Percentiles rank a stretch among this genome's conserved stretches.
Evolutionary conservation across 35 echinoderm and acorn worm genomes (phyloP).

Genomic region (Lytechinus pictus): DNA sequence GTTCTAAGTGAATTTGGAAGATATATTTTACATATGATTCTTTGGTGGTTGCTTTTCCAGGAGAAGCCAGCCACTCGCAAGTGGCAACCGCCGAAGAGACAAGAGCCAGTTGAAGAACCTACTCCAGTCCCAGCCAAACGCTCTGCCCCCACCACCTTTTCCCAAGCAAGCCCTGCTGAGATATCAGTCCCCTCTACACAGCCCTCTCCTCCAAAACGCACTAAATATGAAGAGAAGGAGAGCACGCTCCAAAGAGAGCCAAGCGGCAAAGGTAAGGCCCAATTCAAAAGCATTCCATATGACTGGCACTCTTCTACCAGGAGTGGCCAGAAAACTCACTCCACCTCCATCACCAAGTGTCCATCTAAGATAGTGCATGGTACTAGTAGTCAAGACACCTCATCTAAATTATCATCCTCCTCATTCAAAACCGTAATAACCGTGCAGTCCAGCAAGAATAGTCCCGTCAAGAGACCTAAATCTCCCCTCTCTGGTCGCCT

Average conservation of each 20-base stretch:
- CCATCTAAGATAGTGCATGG: conserved; percentile 33
- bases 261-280: conserved; percentile 61
- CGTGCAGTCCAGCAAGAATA: conserved; percentile 4
- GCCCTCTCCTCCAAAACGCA: conserved; percentile 59
- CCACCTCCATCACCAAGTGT: background rate
- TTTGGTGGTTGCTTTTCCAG: background rate
- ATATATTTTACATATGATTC: too few species aligned
- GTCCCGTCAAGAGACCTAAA: conserved; percentile 32
- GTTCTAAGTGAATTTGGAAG: too few species aligned
- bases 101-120: conserved; percentile 25
- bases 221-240: conserved; percentile 48
- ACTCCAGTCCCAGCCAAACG: conserved; percentile 27
- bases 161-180: background rate
- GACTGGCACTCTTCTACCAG: background rate
- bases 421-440: conserved; percentile 7
- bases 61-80: conserved; percentile 49
- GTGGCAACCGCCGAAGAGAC: conserved; percentile 67
- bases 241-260: background rate
- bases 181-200: background rate
- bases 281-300: conserved; percentile 51
- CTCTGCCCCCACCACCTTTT: background rate
- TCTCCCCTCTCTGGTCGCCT: conserved; percentile 52
- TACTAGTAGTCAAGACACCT: conserved; percentile 1
- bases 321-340: background rate
- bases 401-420: background rate